Evolutionary conservation across 1,140 invertebrate species (phyloP).

Genomic region (Drosophila mayri): DNA sequence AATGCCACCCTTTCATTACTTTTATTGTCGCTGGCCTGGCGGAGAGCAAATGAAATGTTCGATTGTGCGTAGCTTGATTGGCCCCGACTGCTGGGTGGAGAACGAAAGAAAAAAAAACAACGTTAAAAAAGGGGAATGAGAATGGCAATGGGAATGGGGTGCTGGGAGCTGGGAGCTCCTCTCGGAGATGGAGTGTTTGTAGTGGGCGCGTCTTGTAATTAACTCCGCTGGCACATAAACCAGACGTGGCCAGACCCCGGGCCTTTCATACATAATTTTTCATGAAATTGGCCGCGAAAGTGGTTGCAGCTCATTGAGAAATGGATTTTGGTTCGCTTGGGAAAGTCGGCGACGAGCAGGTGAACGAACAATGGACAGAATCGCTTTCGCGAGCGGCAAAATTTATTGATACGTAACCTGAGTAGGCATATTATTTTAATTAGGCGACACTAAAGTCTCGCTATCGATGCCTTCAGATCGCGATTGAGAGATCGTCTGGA

Average conservation of each 20-base stretch:
- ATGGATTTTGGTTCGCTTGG: slow-evolving; percentile 21
- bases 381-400: slow-evolving; percentile 41
- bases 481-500: slow-evolving; percentile 72
- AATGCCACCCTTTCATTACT: slow-evolving; percentile 32
- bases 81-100: slow-evolving; percentile 43
- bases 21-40: slow-evolving; percentile 67
- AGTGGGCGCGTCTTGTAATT: slow-evolving; percentile 77
- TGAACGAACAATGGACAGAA: slow-evolving; percentile 51
- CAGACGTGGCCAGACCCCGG: slow-evolving; percentile 37
- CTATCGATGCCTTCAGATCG: slow-evolving; percentile 71
- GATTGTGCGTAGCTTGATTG: slow-evolving; percentile 78
- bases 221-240: slow-evolving; percentile 69
- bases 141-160: not conserved
- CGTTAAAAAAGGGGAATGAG: slow-evolving; percentile 7
- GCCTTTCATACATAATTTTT: slow-evolving; percentile 67
- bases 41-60: slow-evolving; percentile 60
- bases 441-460: slow-evolving; percentile 70
- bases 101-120: not conserved
- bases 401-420: slow-evolving; percentile 74
- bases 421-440: slow-evolving; percentile 83
- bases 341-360: slow-evolving; percentile 55
- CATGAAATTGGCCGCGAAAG: slow-evolving; percentile 70
- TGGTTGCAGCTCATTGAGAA: slow-evolving; percentile 51
- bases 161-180: slow-evolving; percentile 7
- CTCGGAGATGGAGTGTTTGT: slow-evolving; percentile 42